phyloP scores from a whole-genome alignment of 2,113 vertebrate genomes.

The Aramus guarauna region DNA sequence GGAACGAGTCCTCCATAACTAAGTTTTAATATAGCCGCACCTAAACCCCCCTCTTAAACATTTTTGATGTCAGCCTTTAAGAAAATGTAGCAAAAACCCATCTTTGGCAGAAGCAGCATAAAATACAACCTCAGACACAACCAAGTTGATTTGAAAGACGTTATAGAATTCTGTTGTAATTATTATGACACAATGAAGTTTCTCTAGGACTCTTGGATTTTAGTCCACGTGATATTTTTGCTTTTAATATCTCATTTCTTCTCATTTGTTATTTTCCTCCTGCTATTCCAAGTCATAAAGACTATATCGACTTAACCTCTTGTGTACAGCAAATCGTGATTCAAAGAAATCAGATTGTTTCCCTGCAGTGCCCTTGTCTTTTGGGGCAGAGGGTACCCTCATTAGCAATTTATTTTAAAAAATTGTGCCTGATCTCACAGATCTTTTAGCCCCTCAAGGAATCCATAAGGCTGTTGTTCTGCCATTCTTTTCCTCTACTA shows the following conservation, averaged over 20 bases:
- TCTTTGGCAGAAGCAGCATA: not conserved
- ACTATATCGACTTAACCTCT: not conserved
- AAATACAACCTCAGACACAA: not conserved
- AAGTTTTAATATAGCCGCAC: fast-evolving
- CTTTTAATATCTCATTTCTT: not conserved
- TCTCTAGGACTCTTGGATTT: not conserved
- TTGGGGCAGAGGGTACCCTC: not conserved
- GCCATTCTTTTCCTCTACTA: not conserved
- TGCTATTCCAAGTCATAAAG: not conserved
- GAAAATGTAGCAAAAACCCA: not conserved
- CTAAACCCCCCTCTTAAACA: not conserved
- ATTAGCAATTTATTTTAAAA: no score
- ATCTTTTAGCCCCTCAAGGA: not conserved
- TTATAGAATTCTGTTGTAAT: not conserved
- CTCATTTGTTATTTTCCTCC: not conserved
- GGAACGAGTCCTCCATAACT: not conserved
- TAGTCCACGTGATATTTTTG: not conserved
- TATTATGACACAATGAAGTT: not conserved
- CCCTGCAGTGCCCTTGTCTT: not conserved
- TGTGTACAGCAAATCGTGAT: not conserved
- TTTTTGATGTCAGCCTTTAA: not conserved
- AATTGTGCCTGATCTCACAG: not conserved
- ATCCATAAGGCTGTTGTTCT: not conserved
- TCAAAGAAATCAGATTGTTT: not conserved
- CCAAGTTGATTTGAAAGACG: not conserved